Evolutionary conservation across 2,888 invertebrate genomes (phyloP), one percentile per base, ranked within the genome.

Genomic region (Melanotus villosus): DNA sequence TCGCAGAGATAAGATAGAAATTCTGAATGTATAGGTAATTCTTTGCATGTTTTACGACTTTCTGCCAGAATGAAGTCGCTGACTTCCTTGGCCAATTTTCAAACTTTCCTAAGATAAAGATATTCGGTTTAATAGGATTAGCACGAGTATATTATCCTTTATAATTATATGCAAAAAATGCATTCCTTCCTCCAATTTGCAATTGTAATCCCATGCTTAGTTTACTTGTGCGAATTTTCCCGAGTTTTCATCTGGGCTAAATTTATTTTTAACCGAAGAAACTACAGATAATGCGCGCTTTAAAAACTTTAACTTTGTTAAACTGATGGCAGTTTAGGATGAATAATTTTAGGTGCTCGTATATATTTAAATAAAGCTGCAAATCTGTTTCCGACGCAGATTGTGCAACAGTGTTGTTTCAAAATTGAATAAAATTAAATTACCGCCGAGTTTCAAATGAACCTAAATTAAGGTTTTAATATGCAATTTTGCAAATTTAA

Each of bases 401-500:
- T 38, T 52, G 62, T 62, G 50, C 23, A 60, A 50, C 47, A 19
- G 2, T 47, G 52, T 47, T 60, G 21, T 52, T 36, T 62, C 14
- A 47, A 38, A 50, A 62, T 52, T 23, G 23, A 43, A 52, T 50
- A 38, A 50, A 62, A 62, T 62, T 47, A 50, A 62, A 50, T 62
- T 50, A 52, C 34, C 36, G 16, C 50, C 19, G n/a, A 23, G 12
- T 4, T 10, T 23, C 26, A 50, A 52, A 62, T 52, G 47, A 62
- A 38, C 62, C 23, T 36, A 38, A 50, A 62, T 50, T 62, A 62
- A 62, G 36, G n/a, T 52, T 50, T 62, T 41, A 50, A 62, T 62
- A 23, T 62, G 26, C 34, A 62, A 62, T 62, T 62, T 38, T 36
- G n/a, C 6, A 34, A 12, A 12, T 50, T 52, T 50, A 36, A 62